Conservation (phyloP, 1,140 invertebrate species). For the Acyrthosiphon pisum region DNA sequence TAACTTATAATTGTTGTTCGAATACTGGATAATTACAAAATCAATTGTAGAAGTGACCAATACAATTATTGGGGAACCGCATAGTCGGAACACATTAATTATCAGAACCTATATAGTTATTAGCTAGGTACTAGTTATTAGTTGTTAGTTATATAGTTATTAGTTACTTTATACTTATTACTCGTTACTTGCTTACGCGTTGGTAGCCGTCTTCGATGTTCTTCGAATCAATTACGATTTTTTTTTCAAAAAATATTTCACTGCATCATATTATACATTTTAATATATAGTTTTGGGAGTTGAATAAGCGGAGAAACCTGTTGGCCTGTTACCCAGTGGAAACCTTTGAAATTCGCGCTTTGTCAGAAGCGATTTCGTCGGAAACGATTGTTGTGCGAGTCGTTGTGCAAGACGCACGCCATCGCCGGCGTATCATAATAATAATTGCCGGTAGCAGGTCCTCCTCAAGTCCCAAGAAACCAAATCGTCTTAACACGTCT, state of each 20-base stretch:
- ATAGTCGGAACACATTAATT: neutral
- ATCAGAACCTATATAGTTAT: no score
- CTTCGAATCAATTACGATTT: neutral
- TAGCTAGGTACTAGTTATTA: no score
- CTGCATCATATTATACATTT: neutral
- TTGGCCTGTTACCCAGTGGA: neutral
- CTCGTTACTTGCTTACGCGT: neutral
- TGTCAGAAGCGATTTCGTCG: neutral
- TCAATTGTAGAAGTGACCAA: neutral
- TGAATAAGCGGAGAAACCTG: neutral
- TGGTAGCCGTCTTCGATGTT: neutral
- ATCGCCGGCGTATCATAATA: neutral
- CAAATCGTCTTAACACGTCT: neutral
- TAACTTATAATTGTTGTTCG: neutral
- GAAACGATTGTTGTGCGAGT: neutral
- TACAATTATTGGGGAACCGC: neutral
- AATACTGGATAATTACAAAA: neutral
- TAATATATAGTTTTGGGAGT: neutral
- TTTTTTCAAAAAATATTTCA: neutral
- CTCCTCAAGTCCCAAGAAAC: neutral
- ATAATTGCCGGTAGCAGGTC: neutral
- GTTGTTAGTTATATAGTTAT: no score
- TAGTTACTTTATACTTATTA: no score
- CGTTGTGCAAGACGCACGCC: neutral
- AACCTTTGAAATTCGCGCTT: neutral